phyloP scores from a whole-genome alignment of 2,113 vertebrate species.

The Laticauda colubrina region DNA sequence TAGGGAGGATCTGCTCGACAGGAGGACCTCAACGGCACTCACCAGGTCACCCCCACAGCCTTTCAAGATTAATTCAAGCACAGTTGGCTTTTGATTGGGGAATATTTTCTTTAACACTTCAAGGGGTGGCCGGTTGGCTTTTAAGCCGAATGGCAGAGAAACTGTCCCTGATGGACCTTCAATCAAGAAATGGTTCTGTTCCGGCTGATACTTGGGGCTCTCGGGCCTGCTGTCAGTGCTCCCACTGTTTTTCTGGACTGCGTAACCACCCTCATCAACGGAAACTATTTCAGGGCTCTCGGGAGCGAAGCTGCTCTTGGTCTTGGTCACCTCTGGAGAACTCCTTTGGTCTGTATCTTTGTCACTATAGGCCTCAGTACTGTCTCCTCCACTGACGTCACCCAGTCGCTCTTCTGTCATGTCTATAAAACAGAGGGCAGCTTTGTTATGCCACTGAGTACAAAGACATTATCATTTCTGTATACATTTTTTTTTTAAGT shows the following conservation, averaged over 20 bases:
- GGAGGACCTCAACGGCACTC: constrained; percentile 91
- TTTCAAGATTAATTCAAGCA: constrained; percentile 93
- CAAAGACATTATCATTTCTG: not conserved
- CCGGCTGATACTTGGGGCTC: constrained; percentile 80
- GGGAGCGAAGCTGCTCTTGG: constrained; percentile 81
- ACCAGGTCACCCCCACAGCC: constrained; percentile 95
- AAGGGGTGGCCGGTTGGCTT: constrained; percentile 89
- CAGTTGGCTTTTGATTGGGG: constrained; percentile 90
- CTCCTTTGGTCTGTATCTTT: constrained; percentile 86
- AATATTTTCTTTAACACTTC: constrained; percentile 97
- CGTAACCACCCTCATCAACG: constrained; percentile 81
- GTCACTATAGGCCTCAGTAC: constrained; percentile 83
- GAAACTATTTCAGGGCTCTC: constrained; percentile 84
- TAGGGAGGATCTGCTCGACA: constrained; percentile 82
- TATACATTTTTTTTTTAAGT: not conserved
- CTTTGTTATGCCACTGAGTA: constrained; percentile 35
- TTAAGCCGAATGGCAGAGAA: constrained; percentile 86
- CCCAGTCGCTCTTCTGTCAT: constrained; percentile 79
- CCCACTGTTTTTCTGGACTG: constrained; percentile 71
- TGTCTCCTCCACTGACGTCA: constrained; percentile 78
- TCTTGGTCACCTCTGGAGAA: constrained; percentile 85
- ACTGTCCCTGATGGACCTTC: constrained; percentile 88
- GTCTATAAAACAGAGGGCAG: constrained; percentile 74
- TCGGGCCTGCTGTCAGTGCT: constrained; percentile 74
- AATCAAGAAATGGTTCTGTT: constrained; percentile 84